Evolutionary conservation across 2,888 invertebrate species (phyloP).

Genomic region (Encarsia formosa): DNA sequence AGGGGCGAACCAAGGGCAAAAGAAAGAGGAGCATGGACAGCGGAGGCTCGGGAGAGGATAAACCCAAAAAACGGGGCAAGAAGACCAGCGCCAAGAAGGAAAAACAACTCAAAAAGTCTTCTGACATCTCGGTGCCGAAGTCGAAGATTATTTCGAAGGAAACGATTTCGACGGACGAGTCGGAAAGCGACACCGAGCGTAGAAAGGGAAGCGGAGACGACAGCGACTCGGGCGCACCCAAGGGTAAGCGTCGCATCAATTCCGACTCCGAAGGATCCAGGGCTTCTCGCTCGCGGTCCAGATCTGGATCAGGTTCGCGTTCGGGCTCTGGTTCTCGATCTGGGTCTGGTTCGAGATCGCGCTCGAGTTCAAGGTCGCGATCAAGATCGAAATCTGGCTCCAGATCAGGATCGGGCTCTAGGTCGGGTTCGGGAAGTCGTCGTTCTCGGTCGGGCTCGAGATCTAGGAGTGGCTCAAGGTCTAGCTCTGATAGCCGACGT

Average conservation of each 20-base stretch:
- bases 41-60: constrained; percentile 65
- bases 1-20: constrained; percentile 44
- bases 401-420: constrained; percentile 37
- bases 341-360: constrained; percentile 16
- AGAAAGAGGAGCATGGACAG: constrained; percentile 41
- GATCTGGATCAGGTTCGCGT: constrained; percentile 46
- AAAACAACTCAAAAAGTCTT: constrained; percentile 58
- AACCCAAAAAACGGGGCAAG: constrained; percentile 59
- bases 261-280: constrained; percentile 62
- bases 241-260: constrained; percentile 56
- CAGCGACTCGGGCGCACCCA: constrained; percentile 52
- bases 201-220: constrained; percentile 57
- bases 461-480: constrained; percentile 42
- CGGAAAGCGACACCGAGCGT: constrained; percentile 63
- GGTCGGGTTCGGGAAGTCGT: constrained; percentile 41
- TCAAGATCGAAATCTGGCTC: constrained; percentile 46
- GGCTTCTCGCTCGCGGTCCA: constrained; percentile 41
- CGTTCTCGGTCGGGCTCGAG: constrained; percentile 33
- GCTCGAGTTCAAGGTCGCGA: constrained; percentile 42
- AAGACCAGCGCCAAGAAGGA: constrained; percentile 52
- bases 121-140: constrained; percentile 77
- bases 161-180: constrained; percentile 88
- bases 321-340: constrained; percentile 30
- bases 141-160: constrained; percentile 89
- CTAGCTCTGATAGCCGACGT: not conserved